Evolutionary conservation across 2,888 invertebrate species (phyloP).

Genomic region (Heliconius charithonia): DNA sequence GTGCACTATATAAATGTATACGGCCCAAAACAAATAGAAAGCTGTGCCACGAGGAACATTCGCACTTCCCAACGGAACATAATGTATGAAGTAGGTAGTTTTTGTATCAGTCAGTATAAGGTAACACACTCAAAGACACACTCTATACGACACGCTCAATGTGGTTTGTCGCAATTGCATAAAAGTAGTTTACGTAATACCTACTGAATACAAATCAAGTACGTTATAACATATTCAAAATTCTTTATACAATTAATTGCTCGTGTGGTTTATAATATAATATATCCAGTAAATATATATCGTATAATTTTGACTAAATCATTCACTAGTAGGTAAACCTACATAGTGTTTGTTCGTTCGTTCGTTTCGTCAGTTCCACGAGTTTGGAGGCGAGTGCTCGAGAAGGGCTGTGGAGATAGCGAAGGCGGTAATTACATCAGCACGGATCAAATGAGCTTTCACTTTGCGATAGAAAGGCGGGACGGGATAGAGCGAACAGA

Average conservation of each 20-base stretch:
- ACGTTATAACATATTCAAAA: no score
- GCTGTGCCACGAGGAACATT: not conserved
- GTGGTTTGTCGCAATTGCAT: not conserved
- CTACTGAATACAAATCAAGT: no score
- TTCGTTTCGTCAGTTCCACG: no score
- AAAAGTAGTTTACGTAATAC: no score
- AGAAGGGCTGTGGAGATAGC: constrained; percentile 19
- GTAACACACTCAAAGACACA: not conserved
- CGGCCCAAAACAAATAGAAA: not conserved
- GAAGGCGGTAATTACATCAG: constrained; percentile 24
- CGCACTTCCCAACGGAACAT: not conserved
- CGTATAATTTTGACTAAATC: not conserved
- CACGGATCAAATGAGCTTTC: constrained; percentile 33
- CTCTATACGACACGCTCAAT: not conserved
- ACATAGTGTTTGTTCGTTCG: not conserved
- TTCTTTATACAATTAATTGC: no score
- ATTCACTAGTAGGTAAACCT: no score
- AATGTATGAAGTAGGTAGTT: not conserved
- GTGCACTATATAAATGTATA: constrained; percentile 30
- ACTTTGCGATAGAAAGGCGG: constrained; percentile 29
- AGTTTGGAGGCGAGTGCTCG: not conserved
- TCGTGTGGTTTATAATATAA: no score
- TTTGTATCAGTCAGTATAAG: not conserved
- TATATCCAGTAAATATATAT: not conserved
- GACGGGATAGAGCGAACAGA: not conserved